Percentiles rank a stretch among this genome's conserved stretches.
These are phyloP conservation scores for Tachuris rubrigastra DNA, from an alignment of 2,113 vertebrate genomes.

Conservation along the genomic window DNA sequence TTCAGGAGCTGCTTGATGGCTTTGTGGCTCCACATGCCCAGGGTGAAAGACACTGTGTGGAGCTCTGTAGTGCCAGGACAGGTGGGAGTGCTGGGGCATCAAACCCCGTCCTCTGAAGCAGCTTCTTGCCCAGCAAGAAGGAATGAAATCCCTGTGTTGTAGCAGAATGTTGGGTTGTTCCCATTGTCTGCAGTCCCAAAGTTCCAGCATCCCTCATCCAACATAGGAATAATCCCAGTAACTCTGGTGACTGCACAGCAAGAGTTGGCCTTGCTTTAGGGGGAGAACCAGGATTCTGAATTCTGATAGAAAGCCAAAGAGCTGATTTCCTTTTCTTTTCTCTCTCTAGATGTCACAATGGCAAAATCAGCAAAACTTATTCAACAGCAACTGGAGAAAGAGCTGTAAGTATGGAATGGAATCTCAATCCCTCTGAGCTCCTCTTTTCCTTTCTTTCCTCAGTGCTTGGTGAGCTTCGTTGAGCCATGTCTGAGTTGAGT, in stretches of 20 bases:
- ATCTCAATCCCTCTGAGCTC: neutral
- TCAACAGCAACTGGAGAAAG: conserved; percentile 95
- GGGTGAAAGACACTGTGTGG: rapidly evolving
- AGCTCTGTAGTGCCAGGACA: neutral
- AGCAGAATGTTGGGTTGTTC: neutral
- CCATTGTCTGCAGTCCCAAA: neutral
- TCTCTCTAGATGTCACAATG: conserved; percentile 85
- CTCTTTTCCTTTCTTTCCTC: neutral
- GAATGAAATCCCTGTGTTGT: neutral
- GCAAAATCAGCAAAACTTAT: conserved; percentile 96
- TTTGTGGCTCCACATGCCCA: rapidly evolving
- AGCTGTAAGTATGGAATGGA: conserved; percentile 83
- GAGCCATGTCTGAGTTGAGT: neutral
- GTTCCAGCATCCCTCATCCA: neutral
- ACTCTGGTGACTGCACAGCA: neutral
- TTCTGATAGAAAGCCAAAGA: neutral
- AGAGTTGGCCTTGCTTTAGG: neutral
- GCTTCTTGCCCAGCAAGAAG: neutral
- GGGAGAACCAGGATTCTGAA: neutral
- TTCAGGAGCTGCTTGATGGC: neutral
- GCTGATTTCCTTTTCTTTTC: neutral
- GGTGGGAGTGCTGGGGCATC: neutral
- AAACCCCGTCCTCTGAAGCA: neutral
- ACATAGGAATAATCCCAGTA: neutral
- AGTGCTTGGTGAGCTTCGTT: neutral